Evolutionary conservation across 1,140 invertebrate genomes (phyloP).

Genomic region (Kradibia gibbosae): DNA sequence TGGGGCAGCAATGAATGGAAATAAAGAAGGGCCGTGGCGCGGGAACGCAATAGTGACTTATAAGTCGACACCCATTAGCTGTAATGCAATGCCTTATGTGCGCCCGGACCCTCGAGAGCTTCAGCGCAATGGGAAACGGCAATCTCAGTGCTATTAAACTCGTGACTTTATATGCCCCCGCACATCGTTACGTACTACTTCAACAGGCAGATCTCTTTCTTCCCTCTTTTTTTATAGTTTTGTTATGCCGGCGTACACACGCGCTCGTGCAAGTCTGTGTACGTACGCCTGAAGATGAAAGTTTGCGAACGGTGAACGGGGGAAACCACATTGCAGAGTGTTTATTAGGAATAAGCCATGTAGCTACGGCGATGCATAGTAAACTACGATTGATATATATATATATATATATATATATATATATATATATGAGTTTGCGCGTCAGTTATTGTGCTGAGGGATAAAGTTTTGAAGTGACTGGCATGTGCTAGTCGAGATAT

Average conservation of each 20-base stretch:
- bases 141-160: constrained; percentile 57
- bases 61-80: constrained; percentile 53
- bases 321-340: background rate
- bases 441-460: constrained; percentile 16
- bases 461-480: constrained; percentile 26
- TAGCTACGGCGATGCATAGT: background rate
- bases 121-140: constrained; percentile 50
- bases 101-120: background rate
- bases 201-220: background rate
- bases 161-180: constrained; percentile 49
- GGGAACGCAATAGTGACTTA: constrained; percentile 38
- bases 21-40: background rate
- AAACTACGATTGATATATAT: constrained; percentile 20
- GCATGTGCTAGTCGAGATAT: constrained; percentile 15
- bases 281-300: background rate
- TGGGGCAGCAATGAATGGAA: background rate
- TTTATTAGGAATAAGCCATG: constrained; percentile 28
- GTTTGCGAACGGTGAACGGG: background rate
- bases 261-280: background rate
- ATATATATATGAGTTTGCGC: background rate
- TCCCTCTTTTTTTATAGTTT: background rate
- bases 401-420: background rate
- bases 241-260: background rate
- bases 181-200: constrained; percentile 1
- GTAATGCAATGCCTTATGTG: constrained; percentile 54